A percentile compares a stretch with the other conserved stretches of the same genome.
Evolutionary conservation across 2,113 vertebrate genomes (phyloP).

Genomic region (Brachyhypopomus gauderio): DNA sequence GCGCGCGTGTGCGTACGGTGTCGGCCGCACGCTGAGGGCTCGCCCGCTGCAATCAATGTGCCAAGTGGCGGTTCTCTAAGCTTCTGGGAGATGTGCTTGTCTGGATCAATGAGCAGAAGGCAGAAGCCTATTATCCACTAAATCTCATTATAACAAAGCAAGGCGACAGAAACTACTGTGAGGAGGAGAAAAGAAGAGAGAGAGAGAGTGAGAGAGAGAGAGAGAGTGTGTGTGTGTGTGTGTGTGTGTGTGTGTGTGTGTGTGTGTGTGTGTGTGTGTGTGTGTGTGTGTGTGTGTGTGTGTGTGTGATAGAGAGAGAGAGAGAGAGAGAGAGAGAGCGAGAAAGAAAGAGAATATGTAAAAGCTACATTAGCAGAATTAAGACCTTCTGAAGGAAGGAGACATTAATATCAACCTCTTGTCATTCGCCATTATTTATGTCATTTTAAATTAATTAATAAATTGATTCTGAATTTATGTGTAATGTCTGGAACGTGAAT

Average conservation of each 20-base stretch:
- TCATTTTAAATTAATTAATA: neutral
- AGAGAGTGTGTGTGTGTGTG: neutral
- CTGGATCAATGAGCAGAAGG: slow-evolving; percentile 50
- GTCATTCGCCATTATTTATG: neutral
- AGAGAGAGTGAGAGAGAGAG: too few species aligned
- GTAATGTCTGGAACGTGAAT: too few species aligned
- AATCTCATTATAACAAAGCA: slow-evolving; percentile 47
- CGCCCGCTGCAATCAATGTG: slow-evolving; percentile 42
- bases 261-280: neutral
- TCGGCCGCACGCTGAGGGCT: slow-evolving; percentile 7
- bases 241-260: slow-evolving; percentile 13
- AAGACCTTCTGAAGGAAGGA: neutral
- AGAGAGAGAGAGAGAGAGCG: slow-evolving; percentile 7
- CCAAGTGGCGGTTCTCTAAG: slow-evolving; percentile 36
- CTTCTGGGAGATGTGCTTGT: slow-evolving; percentile 40
- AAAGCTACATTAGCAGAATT: neutral
- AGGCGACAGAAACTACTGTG: slow-evolving; percentile 29
- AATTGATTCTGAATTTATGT: too few species aligned
- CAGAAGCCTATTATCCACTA: slow-evolving; percentile 38
- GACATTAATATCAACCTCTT: neutral
- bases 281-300: slow-evolving; percentile 16
- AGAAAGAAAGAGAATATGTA: neutral
- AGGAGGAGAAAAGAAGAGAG: slow-evolving; percentile 14
- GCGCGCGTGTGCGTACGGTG: slow-evolving; percentile 14
- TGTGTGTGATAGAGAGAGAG: neutral